Base-by-base conservation (phyloP, 1,140 invertebrate genomes). In the Tetraneura akinire region DNA sequence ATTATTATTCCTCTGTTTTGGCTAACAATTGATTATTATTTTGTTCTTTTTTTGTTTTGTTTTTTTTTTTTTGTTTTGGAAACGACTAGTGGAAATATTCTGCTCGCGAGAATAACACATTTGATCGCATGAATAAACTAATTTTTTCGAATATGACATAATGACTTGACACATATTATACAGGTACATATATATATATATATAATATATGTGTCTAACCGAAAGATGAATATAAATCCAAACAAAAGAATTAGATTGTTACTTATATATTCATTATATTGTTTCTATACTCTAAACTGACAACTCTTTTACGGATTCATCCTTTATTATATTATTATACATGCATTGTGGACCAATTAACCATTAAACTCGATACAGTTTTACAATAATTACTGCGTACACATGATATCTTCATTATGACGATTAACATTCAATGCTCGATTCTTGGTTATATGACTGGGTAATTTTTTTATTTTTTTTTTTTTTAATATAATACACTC, bases 201-300 rank as follows among this genome's bases (percentile, higher is more conserved):
- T n/a, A n/a, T n/a, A n/a, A n/a, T n/a, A n/a, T n/a, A 42, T 47
- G 66, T 49, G 8, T 3, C 3, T 37, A 37, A 21, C 23, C 23
- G 45, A 70, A 70, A 70, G 45, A 70, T 70, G 66, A 70, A 70
- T 70, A 70, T 70, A 70, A 45, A 70, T 26, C 37, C 21, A 14
- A 45, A 68, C 66, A 70, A 70, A 70, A 29, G 66, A 49, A 70
- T 70, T 70, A 70, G 66, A 70, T 3, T 70, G 66, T 49, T 70
- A 60, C 23, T 60, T 60, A 70, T 60, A 70, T 70, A 49, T 21
- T 49, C 66, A 49, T 70, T 70, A 70, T 49, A 70, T 49, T 70
- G 66, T 70, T 26, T 70, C 26, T 49, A 70, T 49, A 70, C 23
- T 49, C 9, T 3, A 18, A 18, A 29, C 66, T 49, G 66, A 70